phyloP scores from a whole-genome alignment of 2,797 vertebrate species.

The Melanotaenia nigrans region DNA sequence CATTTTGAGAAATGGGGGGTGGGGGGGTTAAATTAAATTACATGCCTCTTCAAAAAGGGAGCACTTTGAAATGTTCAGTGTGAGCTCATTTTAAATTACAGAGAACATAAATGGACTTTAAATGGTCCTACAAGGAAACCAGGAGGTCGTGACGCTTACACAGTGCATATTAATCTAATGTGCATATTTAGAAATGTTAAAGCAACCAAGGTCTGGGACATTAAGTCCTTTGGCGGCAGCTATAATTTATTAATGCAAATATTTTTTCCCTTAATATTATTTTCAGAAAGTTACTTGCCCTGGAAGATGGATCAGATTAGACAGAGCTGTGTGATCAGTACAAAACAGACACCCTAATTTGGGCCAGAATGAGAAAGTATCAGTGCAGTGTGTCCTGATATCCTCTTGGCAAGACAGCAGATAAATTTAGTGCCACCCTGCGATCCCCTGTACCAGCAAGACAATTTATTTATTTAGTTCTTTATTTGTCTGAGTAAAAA shows the following conservation, averaged over 20 bases:
- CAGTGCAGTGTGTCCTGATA: slow-evolving; percentile 11
- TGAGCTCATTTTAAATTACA: slow-evolving; percentile 52
- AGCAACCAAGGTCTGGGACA: slow-evolving; percentile 35
- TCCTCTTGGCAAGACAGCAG: slow-evolving; percentile 18
- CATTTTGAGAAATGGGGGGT: slow-evolving; percentile 35
- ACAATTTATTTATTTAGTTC: neutral
- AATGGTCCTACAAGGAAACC: slow-evolving; percentile 32
- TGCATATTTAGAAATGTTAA: slow-evolving; percentile 44
- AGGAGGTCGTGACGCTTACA: slow-evolving; percentile 11
- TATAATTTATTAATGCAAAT: slow-evolving; percentile 52
- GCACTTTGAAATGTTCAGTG: slow-evolving; percentile 37
- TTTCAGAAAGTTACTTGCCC: slow-evolving; percentile 36
- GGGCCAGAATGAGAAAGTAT: slow-evolving; percentile 15
- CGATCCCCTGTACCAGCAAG: neutral
- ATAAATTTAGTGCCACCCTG: slow-evolving; percentile 8
- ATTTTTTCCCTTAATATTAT: slow-evolving; percentile 41
- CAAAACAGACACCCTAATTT: slow-evolving; percentile 24
- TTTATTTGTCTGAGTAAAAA: slow-evolving; percentile 5
- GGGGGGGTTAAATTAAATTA: slow-evolving; percentile 51
- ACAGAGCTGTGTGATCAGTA: slow-evolving; percentile 34
- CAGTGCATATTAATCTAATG: slow-evolving; percentile 44
- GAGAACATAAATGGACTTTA: slow-evolving; percentile 44
- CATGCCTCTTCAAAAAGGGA: slow-evolving; percentile 39
- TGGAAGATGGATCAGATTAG: slow-evolving; percentile 21
- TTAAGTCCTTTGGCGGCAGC: slow-evolving; percentile 47